A percentile compares a stretch with the other conserved stretches of the same genome.
These are phyloP conservation scores for Diglossa brunneiventris DNA, from an alignment of 2,113 vertebrate species.

Conservation along the genomic window DNA sequence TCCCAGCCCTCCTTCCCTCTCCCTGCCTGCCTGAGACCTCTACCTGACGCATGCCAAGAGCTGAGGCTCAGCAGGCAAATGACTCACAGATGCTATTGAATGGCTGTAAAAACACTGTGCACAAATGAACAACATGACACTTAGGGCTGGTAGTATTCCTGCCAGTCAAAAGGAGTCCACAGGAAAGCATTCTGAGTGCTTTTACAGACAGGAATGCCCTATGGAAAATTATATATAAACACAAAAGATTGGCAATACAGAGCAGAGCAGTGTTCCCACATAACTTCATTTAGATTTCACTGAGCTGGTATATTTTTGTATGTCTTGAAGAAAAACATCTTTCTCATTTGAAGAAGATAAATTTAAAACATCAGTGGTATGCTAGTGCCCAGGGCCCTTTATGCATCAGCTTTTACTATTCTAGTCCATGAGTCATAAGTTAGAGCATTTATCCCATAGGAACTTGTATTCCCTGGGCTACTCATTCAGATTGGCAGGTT, in stretches of 20 bases:
- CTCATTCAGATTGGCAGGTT: slow-evolving; percentile 58
- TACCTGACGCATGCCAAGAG: not conserved
- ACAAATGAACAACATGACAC: slow-evolving; percentile 69
- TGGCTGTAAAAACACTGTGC: slow-evolving; percentile 68
- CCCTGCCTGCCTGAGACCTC: not conserved
- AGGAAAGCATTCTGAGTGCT: slow-evolving; percentile 58
- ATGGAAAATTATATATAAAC: slow-evolving; percentile 64
- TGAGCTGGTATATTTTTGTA: slow-evolving; percentile 66
- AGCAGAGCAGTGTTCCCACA: slow-evolving; percentile 46
- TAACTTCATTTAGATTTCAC: slow-evolving; percentile 61
- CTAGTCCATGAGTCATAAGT: slow-evolving; percentile 48
- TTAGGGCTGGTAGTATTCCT: slow-evolving; percentile 67
- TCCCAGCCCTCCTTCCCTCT: not conserved
- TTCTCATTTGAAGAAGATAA: slow-evolving; percentile 70
- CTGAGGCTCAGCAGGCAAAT: slow-evolving; percentile 32
- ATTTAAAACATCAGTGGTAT: slow-evolving; percentile 67
- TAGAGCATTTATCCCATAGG: slow-evolving; percentile 39
- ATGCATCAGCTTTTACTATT: slow-evolving; percentile 35
- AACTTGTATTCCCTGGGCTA: slow-evolving; percentile 51
- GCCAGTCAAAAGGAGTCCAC: slow-evolving; percentile 74
- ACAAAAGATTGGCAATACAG: slow-evolving; percentile 46
- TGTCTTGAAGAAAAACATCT: slow-evolving; percentile 69
- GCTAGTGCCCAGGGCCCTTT: slow-evolving; percentile 31
- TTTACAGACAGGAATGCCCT: slow-evolving; percentile 68
- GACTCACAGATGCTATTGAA: slow-evolving; percentile 75